A percentile compares a stretch with the other conserved stretches of the same genome.
phyloP scores from a whole-genome alignment of 2,113 vertebrate species.

The Pongo abelii region DNA sequence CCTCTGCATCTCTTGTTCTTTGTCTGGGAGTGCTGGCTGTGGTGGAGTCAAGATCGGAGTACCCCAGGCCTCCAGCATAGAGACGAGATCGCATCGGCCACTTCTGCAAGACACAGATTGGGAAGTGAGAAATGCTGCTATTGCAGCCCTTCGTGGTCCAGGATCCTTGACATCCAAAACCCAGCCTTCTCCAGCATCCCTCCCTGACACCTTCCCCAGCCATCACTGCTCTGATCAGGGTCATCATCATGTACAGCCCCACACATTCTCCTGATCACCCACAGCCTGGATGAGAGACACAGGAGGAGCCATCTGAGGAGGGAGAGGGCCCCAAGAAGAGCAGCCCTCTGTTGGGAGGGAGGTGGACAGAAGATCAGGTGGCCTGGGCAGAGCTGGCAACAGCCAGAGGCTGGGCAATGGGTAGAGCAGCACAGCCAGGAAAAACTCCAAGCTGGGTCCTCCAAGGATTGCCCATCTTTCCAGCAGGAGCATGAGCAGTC shows the following conservation, averaged over 20 bases:
- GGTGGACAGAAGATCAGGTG: neutral
- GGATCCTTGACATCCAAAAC: neutral
- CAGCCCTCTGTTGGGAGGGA: neutral
- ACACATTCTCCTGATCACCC: neutral
- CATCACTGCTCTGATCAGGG: neutral
- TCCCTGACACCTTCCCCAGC: neutral
- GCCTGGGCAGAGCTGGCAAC: neutral
- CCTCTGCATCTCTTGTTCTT: conserved; percentile 34
- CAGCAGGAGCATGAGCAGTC: neutral
- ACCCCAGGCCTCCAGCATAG: conserved; percentile 84
- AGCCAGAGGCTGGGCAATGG: neutral
- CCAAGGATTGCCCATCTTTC: neutral
- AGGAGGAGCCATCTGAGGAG: neutral
- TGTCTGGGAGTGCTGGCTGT: neutral
- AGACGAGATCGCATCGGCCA: conserved; percentile 92
- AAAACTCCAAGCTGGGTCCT: neutral
- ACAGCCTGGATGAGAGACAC: neutral
- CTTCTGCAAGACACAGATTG: conserved; percentile 83
- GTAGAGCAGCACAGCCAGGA: neutral
- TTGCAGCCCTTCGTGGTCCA: neutral
- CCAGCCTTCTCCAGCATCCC: neutral
- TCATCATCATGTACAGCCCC: neutral
- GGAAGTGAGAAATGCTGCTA: neutral
- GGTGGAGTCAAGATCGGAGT: neutral
- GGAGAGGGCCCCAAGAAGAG: neutral